Conservation (phyloP, 2,888 invertebrate species). For the Sphaerophoria taeniata region DNA sequence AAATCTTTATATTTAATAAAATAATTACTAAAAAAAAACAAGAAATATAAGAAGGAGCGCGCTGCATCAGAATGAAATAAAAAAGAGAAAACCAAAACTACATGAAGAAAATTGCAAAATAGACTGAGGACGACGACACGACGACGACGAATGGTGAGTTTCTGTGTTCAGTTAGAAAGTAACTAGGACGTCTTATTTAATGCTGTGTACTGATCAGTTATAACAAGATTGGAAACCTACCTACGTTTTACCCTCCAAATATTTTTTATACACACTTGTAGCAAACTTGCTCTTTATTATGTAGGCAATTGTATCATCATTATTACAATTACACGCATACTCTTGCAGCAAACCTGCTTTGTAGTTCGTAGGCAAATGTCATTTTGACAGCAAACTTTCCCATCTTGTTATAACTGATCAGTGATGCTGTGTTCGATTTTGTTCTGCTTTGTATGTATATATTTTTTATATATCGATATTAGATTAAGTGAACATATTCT, state of each 20-base stretch:
- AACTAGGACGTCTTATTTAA: conserved; percentile 65
- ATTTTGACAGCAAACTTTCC: too few species aligned
- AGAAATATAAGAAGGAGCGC: conserved; percentile 44
- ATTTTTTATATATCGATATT: conserved; percentile 67
- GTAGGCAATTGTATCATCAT: too few species aligned
- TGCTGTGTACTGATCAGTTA: too few species aligned
- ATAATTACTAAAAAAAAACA: conserved; percentile 49
- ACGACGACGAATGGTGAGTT: conserved; percentile 26
- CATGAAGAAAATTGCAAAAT: conserved; percentile 60
- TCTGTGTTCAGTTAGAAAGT: conserved; percentile 44
- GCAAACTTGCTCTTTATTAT: too few species aligned
- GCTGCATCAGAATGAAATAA: conserved; percentile 16
- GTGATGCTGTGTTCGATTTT: conserved; percentile 61
- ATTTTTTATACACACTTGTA: too few species aligned
- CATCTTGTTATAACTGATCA: too few species aligned
- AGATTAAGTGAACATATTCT: conserved; percentile 72
- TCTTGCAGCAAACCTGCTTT: too few species aligned
- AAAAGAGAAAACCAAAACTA: conserved; percentile 10
- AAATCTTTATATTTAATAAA: conserved; percentile 14
- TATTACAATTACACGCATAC: too few species aligned
- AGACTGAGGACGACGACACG: conserved; percentile 8
- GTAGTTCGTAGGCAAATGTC: too few species aligned
- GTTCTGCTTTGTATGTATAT: conserved; percentile 43
- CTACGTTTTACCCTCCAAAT: too few species aligned
- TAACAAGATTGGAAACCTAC: too few species aligned